Percentiles rank a stretch among this genome's conserved stretches.
Evolutionary conservation across 2,113 vertebrate genomes (phyloP).

Genomic region (Puffinus mauretanicus): DNA sequence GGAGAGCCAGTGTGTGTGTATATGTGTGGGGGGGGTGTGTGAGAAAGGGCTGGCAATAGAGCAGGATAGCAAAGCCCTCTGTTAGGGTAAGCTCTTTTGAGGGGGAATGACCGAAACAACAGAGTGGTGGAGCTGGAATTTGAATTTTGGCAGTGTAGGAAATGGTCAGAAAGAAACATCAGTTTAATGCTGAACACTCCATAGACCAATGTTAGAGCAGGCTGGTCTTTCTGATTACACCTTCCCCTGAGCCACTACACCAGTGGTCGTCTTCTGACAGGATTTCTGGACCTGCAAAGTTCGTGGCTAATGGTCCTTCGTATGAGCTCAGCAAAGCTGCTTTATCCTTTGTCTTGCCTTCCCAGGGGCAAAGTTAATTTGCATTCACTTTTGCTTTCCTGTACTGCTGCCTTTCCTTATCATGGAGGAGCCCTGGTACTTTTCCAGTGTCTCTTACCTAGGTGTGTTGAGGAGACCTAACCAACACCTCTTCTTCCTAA

Average conservation of each 20-base stretch:
- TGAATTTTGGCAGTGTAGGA: background rate
- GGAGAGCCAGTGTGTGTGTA: background rate
- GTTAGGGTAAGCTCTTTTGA: background rate
- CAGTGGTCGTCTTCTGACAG: background rate
- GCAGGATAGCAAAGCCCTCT: background rate
- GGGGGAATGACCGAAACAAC: background rate
- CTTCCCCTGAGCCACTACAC: background rate
- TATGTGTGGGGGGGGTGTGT: background rate
- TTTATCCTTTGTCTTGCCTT: background rate
- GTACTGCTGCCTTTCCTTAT: background rate
- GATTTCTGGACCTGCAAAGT: background rate
- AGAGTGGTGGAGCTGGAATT: background rate
- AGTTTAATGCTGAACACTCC: background rate
- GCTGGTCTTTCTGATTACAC: background rate
- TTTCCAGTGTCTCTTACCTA: background rate
- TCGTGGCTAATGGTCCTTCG: background rate
- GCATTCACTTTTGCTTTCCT: background rate
- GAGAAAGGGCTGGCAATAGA: background rate
- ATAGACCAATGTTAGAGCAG: background rate
- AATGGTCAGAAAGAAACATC: background rate
- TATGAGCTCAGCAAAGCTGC: background rate
- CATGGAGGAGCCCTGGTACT: background rate
- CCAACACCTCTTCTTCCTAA: background rate
- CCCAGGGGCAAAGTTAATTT: background rate
- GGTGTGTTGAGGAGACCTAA: background rate